Percentiles rank a stretch among this genome's conserved stretches.
These are phyloP conservation scores for Crypturellus tataupa DNA, from an alignment of 2,797 vertebrate species.

Conservation along the genomic window DNA sequence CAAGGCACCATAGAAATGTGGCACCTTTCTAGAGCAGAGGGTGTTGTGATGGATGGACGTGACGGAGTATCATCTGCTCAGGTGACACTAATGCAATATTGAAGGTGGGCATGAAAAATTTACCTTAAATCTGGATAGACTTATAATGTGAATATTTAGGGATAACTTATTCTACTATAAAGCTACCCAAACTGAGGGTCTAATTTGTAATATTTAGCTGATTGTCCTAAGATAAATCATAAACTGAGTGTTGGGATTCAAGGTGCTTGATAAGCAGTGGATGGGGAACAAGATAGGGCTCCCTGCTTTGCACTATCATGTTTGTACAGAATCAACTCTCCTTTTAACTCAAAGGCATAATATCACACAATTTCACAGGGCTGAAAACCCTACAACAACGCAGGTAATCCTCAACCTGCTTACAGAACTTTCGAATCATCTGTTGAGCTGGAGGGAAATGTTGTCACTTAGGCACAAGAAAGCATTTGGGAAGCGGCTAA, in stretches of 20 bases:
- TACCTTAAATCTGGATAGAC: not conserved
- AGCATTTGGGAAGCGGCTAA: not conserved
- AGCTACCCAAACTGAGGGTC: not conserved
- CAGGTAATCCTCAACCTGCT: not conserved
- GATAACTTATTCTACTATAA: rapidly evolving
- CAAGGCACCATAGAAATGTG: not conserved
- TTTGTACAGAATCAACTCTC: not conserved
- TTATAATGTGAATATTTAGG: rapidly evolving
- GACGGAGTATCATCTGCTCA: not conserved
- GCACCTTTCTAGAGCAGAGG: not conserved
- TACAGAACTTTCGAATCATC: not conserved
- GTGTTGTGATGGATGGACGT: not conserved
- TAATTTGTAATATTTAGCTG: rapidly evolving
- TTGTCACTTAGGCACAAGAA: slow-evolving; percentile 5
- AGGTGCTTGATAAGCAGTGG: not conserved
- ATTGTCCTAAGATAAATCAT: not conserved
- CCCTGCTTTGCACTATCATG: not conserved
- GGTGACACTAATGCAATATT: rapidly evolving
- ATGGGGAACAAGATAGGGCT: not conserved
- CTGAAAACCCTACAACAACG: not conserved
- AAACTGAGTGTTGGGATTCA: not conserved
- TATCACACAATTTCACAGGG: not conserved
- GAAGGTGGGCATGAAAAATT: not conserved
- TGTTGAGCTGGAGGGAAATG: not conserved
- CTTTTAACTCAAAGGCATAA: not conserved